phyloP scores from a whole-genome alignment of 2,797 vertebrate genomes.

The Pseudomugil tenellus region DNA sequence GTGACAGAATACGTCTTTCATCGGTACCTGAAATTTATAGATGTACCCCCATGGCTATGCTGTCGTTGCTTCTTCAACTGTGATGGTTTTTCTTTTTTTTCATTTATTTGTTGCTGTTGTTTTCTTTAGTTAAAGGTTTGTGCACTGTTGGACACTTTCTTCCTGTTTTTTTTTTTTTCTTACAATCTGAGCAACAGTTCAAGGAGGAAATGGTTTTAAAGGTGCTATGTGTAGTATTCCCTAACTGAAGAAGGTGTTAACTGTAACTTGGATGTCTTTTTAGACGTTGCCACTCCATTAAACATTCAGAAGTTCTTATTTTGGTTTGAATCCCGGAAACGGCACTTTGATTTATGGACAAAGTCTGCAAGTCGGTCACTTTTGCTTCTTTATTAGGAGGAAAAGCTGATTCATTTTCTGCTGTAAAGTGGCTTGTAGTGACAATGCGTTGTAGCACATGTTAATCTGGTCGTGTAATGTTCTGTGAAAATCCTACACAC shows the following conservation, averaged over 20 bases:
- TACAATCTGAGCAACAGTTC: conserved; percentile 42
- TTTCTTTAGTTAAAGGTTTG: conserved; percentile 46
- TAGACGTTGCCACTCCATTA: conserved; percentile 18
- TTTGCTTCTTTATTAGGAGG: conserved; percentile 41
- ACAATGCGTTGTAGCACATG: conserved; percentile 55
- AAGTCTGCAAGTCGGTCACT: conserved; percentile 19
- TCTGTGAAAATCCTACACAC: conserved; percentile 66
- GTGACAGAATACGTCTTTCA: conserved; percentile 40
- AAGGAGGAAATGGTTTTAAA: conserved; percentile 59
- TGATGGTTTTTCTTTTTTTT: conserved; percentile 34
- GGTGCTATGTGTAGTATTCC: conserved; percentile 77
- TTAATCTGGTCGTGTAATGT: conserved; percentile 44
- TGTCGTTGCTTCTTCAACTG: conserved; percentile 67
- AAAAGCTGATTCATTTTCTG: conserved; percentile 33
- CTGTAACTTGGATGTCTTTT: conserved; percentile 30
- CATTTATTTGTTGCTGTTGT: too few species aligned
- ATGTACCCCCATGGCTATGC: conserved; percentile 56
- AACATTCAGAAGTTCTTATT: conserved; percentile 9
- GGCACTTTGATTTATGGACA: conserved; percentile 29
- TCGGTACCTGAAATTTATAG: conserved; percentile 47
- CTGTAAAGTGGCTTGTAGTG: conserved; percentile 37
- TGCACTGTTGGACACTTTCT: conserved; percentile 53
- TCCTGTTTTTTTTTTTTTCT: conserved; percentile 56
- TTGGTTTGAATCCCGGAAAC: conserved; percentile 21
- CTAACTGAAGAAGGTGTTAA: conserved; percentile 24